Percentiles rank a stretch among this genome's conserved stretches.
Evolutionary conservation across 2,888 invertebrate species (phyloP).

Genomic region (Cephus pygmeus): DNA sequence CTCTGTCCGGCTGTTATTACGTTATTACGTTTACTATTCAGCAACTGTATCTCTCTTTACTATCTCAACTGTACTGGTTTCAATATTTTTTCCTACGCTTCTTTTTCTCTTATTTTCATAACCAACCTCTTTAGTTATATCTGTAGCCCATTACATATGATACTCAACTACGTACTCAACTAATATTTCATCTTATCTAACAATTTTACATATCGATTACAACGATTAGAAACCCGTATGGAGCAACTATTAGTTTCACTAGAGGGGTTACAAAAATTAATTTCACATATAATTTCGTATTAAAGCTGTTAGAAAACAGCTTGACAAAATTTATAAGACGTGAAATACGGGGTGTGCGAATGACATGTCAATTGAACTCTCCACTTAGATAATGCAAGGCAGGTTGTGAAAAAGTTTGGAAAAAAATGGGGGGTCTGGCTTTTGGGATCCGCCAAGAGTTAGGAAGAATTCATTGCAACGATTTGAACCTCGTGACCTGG

Average conservation of each 20-base stretch:
- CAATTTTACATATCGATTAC: background rate
- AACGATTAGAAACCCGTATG: background rate
- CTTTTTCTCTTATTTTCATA: background rate
- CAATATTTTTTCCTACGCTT: background rate
- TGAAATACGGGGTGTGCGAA: background rate
- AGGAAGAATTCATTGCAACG: background rate
- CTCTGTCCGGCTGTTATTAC: background rate
- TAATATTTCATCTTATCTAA: no score
- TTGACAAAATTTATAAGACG: background rate
- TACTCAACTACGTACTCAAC: no score
- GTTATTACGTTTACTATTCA: background rate
- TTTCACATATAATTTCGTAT: no score
- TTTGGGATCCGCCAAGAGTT: background rate
- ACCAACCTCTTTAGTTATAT: no score
- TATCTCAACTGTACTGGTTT: background rate
- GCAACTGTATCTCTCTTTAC: background rate
- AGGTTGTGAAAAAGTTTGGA: background rate
- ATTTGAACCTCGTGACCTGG: background rate
- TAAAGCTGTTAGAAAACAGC: background rate
- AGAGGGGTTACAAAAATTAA: background rate
- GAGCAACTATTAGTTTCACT: background rate
- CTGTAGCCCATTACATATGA: no score
- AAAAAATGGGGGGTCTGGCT: background rate
- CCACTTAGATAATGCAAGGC: background rate
- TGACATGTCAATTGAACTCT: background rate